Evolutionary conservation across 2,888 invertebrate species (phyloP), one percentile per base, ranked within the genome.

Genomic region (Scaptodrosophila latifasciaeformis): DNA sequence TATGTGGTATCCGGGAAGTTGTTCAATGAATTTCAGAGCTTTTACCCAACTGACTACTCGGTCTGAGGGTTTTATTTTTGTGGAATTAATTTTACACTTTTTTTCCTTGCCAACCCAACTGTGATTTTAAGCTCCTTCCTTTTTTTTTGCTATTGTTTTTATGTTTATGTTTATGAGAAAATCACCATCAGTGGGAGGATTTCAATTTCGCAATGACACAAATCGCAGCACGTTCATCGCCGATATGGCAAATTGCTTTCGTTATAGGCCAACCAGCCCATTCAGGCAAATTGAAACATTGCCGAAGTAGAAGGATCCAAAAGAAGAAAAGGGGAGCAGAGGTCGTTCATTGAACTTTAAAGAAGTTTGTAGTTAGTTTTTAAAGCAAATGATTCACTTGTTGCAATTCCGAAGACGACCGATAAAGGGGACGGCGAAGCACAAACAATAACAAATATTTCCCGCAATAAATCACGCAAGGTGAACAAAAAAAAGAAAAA

Each of bases 221-320:
- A 81, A 76, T 76, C 80, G 64, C 58, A 59, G 67, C 82, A 82
- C 82, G 82, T 82, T 79, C 71, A 80, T 79, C 70, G 71, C 12
- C 60, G 74, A 79, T 79, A 72, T 65, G 62, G 59, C 50, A 67
- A 67, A 70, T 62, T 60, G 62, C n/a, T n/a, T n/a, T n/a, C n/a
- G n/a, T n/a, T n/a, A n/a, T n/a, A n/a, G n/a, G n/a, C 47, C 12
- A 37, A 17, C 13, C 10, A 17, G 37, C 6, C 15, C 1, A 37
- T 37, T 54, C 27, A 31, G 42, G 42, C 12, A 49, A 54, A 57
- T 45, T 57, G 64, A 55, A 62, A 53, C 53, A 59, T 58, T 51
- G 30, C 13, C 29, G 17, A 40, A 17, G 47, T 29, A 15, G 18
- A 19, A 21, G 21, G 13, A 4, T 18, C 21, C 42, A 10, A 12